Evolutionary conservation across 2,888 invertebrate species (phyloP).

Genomic region (Heliconius hortense): DNA sequence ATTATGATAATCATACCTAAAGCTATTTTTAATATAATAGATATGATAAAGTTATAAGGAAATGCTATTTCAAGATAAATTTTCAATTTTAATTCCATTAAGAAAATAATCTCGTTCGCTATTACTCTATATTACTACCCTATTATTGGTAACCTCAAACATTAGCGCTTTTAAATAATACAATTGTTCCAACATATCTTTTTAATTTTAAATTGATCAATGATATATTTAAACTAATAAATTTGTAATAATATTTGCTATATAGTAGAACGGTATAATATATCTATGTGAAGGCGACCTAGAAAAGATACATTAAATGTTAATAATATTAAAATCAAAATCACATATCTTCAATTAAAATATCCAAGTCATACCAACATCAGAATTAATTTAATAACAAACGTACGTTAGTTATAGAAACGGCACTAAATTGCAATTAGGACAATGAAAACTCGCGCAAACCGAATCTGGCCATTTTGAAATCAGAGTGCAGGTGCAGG

Average conservation of each 20-base stretch:
- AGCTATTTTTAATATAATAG: too few species aligned
- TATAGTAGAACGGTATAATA: too few species aligned
- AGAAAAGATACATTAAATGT: neutral
- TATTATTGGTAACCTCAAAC: neutral
- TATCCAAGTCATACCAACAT: slow-evolving; percentile 2
- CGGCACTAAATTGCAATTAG: slow-evolving; percentile 39
- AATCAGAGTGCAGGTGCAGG: slow-evolving; percentile 75
- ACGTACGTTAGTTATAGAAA: slow-evolving; percentile 21
- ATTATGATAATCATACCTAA: too few species aligned
- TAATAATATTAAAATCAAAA: neutral
- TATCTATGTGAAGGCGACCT: neutral
- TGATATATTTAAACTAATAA: neutral
- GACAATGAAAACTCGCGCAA: slow-evolving; percentile 56
- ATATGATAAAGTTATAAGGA: too few species aligned
- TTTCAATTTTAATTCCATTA: too few species aligned
- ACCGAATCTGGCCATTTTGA: slow-evolving; percentile 71
- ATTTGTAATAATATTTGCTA: neutral
- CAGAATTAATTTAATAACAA: slow-evolving; percentile 28
- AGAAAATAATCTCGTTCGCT: too few species aligned
- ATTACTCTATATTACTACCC: too few species aligned
- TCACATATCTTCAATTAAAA: slow-evolving; percentile 8
- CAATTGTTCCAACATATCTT: neutral
- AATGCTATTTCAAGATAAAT: too few species aligned
- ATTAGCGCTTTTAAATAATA: neutral
- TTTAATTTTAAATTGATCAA: neutral